phyloP scores from a whole-genome alignment of 2,797 vertebrate species.

The Cottoperca gobio region DNA sequence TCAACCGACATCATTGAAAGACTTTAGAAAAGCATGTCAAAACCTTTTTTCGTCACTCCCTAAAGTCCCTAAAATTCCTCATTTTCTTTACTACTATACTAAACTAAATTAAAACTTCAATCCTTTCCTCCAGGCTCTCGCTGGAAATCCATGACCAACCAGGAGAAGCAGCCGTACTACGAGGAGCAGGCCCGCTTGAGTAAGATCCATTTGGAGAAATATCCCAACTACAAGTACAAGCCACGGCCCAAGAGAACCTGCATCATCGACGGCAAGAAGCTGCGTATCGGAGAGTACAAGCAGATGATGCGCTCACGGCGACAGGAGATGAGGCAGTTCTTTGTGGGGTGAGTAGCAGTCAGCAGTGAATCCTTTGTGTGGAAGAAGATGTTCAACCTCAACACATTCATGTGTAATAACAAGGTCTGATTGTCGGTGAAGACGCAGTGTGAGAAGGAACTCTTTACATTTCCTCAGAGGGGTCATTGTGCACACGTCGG shows the following conservation, averaged over 20 bases:
- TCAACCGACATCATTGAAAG: not conserved
- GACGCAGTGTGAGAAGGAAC: not conserved
- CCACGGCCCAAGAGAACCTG: slow-evolving; percentile 98
- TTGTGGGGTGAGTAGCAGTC: slow-evolving; percentile 90
- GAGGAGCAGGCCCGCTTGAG: slow-evolving; percentile 98
- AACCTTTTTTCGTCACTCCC: not conserved
- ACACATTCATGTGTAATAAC: too few relatives aligned
- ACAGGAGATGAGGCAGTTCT: slow-evolving; percentile 99
- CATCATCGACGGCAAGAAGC: slow-evolving; percentile 98
- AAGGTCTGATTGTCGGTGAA: not conserved
- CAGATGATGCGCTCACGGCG: slow-evolving; percentile 98
- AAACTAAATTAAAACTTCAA: too few relatives aligned
- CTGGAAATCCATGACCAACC: slow-evolving; percentile 99
- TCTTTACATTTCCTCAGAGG: not conserved
- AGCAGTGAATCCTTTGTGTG: not conserved
- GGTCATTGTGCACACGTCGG: not conserved
- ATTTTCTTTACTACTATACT: too few relatives aligned
- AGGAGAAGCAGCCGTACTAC: slow-evolving; percentile 98
- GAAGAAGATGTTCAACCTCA: not conserved
- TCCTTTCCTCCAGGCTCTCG: slow-evolving; percentile 88
- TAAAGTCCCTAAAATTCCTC: too few relatives aligned
- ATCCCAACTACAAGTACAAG: slow-evolving; percentile 99
- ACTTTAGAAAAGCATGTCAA: not conserved
- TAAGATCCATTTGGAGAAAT: slow-evolving; percentile 99
- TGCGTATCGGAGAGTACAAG: slow-evolving; percentile 98